Evolutionary conservation across 2,797 vertebrate species (phyloP).

Genomic region (Ibycter americanus): DNA sequence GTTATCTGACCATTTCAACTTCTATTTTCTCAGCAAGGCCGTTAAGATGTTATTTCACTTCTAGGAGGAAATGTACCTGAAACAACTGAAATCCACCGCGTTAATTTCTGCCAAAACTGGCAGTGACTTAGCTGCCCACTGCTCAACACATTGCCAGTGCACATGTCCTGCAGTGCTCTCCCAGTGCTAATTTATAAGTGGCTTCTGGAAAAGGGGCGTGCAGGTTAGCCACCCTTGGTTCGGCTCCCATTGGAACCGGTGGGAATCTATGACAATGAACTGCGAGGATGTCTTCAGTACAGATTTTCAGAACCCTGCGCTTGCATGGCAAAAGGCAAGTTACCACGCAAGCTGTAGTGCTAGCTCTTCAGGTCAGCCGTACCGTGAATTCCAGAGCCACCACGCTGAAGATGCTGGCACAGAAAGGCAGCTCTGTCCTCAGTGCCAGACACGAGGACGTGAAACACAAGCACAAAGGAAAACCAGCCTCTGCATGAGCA

Average conservation of each 20-base stretch:
- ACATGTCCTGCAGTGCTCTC: background rate
- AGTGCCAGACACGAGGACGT: fast-evolving
- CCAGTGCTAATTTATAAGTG: background rate
- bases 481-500: background rate
- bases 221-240: background rate
- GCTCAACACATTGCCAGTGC: background rate
- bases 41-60: background rate
- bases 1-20: background rate
- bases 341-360: background rate
- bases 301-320: background rate
- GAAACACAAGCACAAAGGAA: background rate
- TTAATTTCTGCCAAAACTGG: background rate
- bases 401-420: background rate
- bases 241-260: background rate
- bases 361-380: background rate
- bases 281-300: background rate
- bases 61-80: background rate
- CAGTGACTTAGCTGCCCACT: background rate
- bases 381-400: background rate
- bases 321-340: background rate
- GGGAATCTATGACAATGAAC: background rate
- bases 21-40: background rate
- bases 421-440: background rate
- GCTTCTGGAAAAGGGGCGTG: background rate
- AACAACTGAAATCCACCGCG: background rate